A percentile compares a stretch with the other conserved stretches of the same genome.
Conservation (phyloP, 1,140 invertebrate genomes). For the Amyelois transitella region DNA sequence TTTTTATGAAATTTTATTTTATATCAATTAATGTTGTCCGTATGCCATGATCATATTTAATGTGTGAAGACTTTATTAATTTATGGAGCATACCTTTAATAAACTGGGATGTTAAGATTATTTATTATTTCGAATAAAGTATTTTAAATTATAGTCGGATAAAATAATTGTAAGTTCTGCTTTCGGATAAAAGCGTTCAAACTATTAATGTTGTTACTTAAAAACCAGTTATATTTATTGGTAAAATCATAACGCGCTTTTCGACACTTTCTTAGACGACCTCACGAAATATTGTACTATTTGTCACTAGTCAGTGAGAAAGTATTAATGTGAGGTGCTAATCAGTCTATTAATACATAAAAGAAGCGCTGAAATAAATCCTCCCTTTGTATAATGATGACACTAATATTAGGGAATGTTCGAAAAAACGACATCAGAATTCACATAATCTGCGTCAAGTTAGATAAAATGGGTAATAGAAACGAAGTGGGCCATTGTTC, state of each 20-base stretch:
- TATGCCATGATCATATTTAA: not conserved
- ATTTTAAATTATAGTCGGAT: too few relatives aligned
- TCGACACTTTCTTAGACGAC: too few relatives aligned
- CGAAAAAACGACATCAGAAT: conserved; percentile 47
- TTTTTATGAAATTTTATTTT: conserved; percentile 1
- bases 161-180: too few relatives aligned
- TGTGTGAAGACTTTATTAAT: not conserved
- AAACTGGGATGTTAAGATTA: too few relatives aligned
- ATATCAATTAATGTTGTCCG: conserved; percentile 14
- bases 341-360: not conserved
- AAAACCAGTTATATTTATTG: too few relatives aligned
- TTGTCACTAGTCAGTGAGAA: not conserved
- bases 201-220: too few relatives aligned
- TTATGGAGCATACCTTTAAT: not conserved
- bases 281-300: not conserved
- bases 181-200: too few relatives aligned
- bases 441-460: conserved; percentile 61
- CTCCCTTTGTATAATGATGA: not conserved
- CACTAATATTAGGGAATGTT: not conserved
- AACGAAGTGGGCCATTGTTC: conserved; percentile 64
- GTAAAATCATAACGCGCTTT: too few relatives aligned
- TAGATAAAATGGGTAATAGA: conserved; percentile 65
- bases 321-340: not conserved
- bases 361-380: not conserved
- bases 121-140: not conserved